Evolutionary conservation across 2,888 invertebrate species (phyloP), one percentile per base, ranked within the genome.

Genomic region (Auanema sp.): DNA sequence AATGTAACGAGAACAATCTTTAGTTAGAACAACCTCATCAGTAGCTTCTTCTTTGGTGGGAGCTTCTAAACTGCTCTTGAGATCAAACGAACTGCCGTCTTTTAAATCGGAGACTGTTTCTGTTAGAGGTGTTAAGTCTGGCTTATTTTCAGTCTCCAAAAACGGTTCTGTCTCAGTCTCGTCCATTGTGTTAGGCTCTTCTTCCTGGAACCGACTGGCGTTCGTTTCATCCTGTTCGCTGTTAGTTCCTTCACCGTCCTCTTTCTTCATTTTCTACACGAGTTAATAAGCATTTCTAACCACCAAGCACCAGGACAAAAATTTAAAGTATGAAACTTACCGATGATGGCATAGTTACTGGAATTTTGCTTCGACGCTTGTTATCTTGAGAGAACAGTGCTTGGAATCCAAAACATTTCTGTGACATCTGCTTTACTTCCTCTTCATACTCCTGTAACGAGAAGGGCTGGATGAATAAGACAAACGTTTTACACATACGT

Each of bases 371-470:
- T 55, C 78, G 69, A 23, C 78, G 61, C n/a, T 77, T 72, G 59
- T 71, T 70, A 49, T 81, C 81, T 51, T 78, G 77, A 8, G 75
- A 66, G 67, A 81, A 81, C 16, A 79, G 66, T 12, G 80, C 78
- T 18, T 78, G 75, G 56, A 78, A 71, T 18, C 82, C 82, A 61
- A 81, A 82, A 65, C 82, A 82, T 42, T 71, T 66, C 63, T 78
- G 76, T 16, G 79, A 80, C 79, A 82, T 81, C 54, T 75, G 66
- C 50, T 79, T 83, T 57, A 82, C 75, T 60, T 81, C 81, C 14
- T 76, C 74, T 51, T 78, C 74, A 65, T 79, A 82, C 47, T 79
- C 78, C 66, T 70, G 47, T n/a, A n/a, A n/a, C n/a, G n/a, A n/a
- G 33, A 33, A 33, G 33, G 8, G 33, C n/a, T n/a, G n/a, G n/a